Base-by-base conservation (phyloP, 1,140 invertebrate genomes). In the Harlomillsia oculata region DNA sequence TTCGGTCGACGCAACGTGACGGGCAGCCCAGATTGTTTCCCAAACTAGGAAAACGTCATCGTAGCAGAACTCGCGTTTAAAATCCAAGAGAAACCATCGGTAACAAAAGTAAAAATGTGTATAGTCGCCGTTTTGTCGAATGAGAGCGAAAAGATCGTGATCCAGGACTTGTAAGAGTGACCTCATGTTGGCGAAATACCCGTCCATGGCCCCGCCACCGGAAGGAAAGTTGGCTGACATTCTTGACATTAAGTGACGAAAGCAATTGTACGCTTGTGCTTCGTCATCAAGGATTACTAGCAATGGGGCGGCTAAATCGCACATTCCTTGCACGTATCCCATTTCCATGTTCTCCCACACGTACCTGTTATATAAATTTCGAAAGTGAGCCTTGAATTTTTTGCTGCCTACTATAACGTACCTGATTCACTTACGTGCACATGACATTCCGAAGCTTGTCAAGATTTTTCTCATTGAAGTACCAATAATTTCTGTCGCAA, bases 21-120 rank as follows among this genome's bases (percentile, higher is more conserved):
- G 80, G 0, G 92, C 89, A n/a, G 88, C 84, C 93, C 93, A 97
- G 63, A 97, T 95, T 30, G 85, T 79, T 73, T 97, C 93, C 93
- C 93, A 97, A 1, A 90, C 84, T n/a, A 79, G 73, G 69, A 92
- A 95, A 1, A 91, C 84, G 69, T 95, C 90, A 63, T 91, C 83
- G 69, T 96, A 95, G 8, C 89, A 72, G 55, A 97, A 74, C 73
- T 97, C 93, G 77, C 83, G 69, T 72, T 85, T 85, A 65, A 85
- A 87, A 68, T 85, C 84, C 13, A 85, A 70, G 8, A 85, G 72
- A 69, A 86, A 85, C 93, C 93, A 97, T 48, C 92, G 81, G 72
- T 97, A 97, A 70, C 90, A 95, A 74, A 97, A 97, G 72, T 95
- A 97, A 72, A 96, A 94, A 72, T 97, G 90, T 14, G 90, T 94